Evolutionary conservation across 2,888 invertebrate species (phyloP).

Genomic region (Pseudanteris insignis): DNA sequence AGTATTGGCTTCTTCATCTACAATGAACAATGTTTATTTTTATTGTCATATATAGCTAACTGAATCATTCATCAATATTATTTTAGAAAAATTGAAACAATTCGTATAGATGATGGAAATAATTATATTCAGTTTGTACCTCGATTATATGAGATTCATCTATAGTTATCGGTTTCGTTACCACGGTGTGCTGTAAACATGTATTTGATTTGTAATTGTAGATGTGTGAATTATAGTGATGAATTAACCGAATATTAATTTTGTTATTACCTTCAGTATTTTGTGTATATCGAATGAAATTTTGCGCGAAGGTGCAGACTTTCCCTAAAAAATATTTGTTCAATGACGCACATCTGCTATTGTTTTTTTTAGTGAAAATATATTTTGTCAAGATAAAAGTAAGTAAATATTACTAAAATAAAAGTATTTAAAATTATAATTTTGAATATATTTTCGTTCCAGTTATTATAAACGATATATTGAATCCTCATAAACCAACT

Average conservation of each 20-base stretch:
- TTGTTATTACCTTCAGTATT: conserved; percentile 40
- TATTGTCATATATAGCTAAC: no score
- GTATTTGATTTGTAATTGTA: no score
- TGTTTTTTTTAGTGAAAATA: no score
- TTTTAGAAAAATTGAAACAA: no score
- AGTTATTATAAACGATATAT: no score
- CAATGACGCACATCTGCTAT: no score
- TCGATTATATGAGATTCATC: conserved; percentile 15
- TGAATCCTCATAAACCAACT: no score
- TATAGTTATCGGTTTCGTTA: conserved; percentile 32
- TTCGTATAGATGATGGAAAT: no score
- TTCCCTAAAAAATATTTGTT: conserved; percentile 34
- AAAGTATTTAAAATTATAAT: not conserved
- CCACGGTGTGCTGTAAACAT: conserved; percentile 32
- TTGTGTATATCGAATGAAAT: conserved; percentile 38
- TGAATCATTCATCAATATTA: no score
- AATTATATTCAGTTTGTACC: conserved; percentile 26
- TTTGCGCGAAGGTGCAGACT: conserved; percentile 34
- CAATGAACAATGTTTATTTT: conserved; percentile 7
- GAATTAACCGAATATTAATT: no score
- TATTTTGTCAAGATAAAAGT: no score
- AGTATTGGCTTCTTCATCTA: conserved; percentile 15
- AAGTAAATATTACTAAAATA: not conserved
- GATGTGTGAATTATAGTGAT: not conserved
- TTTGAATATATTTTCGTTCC: not conserved